phyloP scores from a whole-genome alignment of 2,113 vertebrate species.

The Eira barbara region DNA sequence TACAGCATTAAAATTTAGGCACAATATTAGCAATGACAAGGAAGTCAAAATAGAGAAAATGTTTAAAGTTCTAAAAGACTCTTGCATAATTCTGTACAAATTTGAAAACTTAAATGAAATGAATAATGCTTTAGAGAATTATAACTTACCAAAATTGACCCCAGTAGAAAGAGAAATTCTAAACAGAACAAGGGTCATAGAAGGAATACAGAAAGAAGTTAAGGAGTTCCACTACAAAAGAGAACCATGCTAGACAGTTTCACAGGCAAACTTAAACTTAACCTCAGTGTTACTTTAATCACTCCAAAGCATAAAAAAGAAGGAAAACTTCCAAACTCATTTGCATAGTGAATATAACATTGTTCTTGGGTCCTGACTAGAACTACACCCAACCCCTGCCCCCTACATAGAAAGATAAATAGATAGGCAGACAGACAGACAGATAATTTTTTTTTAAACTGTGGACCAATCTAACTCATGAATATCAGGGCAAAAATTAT shows the following conservation, averaged over 20 bases:
- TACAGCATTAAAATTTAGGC: neutral
- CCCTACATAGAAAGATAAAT: neutral
- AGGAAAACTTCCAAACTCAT: neutral
- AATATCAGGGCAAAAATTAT: neutral
- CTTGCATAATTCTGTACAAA: constrained; percentile 2
- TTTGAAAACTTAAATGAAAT: constrained; percentile 37
- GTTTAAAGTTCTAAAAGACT: neutral
- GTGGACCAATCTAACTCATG: neutral
- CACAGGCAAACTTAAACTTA: neutral
- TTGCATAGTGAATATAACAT: neutral
- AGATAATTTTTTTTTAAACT: neutral
- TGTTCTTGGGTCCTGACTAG: neutral
- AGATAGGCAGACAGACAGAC: neutral
- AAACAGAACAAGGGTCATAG: neutral
- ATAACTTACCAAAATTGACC: constrained; percentile 52
- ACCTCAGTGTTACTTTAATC: neutral
- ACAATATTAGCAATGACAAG: neutral
- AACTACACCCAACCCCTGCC: neutral
- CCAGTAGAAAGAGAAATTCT: constrained; percentile 41
- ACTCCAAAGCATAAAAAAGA: neutral
- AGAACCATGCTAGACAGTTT: neutral
- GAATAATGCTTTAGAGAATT: constrained; percentile 14
- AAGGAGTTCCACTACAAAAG: neutral
- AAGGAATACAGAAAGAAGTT: constrained; percentile 27
- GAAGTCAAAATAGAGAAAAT: neutral